Percentiles rank a stretch among this genome's conserved stretches.
phyloP scores from a whole-genome alignment of 2,113 vertebrate genomes.

The Tympanuchus pallidicinctus region DNA sequence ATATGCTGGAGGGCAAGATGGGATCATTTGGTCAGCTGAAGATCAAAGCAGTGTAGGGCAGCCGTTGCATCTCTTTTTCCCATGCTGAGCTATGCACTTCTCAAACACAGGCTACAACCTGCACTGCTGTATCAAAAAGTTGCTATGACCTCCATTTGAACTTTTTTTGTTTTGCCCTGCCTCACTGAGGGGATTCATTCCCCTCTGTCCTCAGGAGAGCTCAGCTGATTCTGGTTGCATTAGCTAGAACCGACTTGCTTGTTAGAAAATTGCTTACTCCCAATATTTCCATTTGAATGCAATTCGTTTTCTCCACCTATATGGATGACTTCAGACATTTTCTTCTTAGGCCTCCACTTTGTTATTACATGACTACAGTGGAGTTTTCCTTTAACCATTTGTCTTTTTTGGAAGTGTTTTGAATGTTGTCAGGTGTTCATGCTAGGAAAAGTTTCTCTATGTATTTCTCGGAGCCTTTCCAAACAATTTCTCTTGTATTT shows the following conservation, averaged over 20 bases:
- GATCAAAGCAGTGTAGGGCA: not conserved
- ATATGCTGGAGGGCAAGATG: not conserved
- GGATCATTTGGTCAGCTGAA: not conserved
- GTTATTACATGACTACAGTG: not conserved
- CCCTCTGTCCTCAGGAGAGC: not conserved
- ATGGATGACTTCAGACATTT: constrained; percentile 20
- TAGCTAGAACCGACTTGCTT: not conserved
- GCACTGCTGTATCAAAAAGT: rapidly evolving
- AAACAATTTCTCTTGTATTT: not conserved
- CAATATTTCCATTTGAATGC: constrained; percentile 14
- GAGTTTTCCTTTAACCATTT: not conserved
- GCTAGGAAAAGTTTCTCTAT: not conserved
- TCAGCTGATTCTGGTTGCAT: not conserved
- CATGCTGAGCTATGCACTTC: not conserved
- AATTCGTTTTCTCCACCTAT: constrained; percentile 37
- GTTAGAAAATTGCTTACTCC: not conserved
- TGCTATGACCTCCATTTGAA: constrained; percentile 4
- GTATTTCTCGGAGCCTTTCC: constrained; percentile 8
- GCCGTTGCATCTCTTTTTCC: not conserved
- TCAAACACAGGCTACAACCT: not conserved
- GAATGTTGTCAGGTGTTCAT: not conserved
- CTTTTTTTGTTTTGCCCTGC: not conserved
- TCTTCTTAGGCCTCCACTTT: not conserved
- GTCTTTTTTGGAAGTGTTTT: constrained; percentile 29
- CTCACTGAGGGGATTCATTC: not conserved